Conservation (phyloP, 2,113 vertebrate genomes). For the Chionis minor region DNA sequence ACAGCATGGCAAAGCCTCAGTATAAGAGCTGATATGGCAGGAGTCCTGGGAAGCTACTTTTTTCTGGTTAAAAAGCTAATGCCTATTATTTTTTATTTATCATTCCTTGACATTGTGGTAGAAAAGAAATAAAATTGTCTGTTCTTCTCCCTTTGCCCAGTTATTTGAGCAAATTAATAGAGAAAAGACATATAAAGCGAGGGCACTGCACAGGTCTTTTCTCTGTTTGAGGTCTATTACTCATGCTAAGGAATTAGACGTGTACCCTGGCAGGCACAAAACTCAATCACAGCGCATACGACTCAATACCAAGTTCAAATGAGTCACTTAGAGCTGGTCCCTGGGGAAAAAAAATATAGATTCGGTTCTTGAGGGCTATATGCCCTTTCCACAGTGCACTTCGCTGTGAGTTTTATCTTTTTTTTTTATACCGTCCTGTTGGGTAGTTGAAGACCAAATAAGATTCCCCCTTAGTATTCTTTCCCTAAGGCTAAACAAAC, state of each 20-base stretch:
- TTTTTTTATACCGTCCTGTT: not conserved
- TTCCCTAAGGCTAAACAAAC: not conserved
- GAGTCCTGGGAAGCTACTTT: not conserved
- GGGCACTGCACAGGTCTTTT: not conserved
- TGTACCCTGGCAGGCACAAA: not conserved
- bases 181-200: not conserved
- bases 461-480: not conserved
- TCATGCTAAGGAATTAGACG: not conserved
- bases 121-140: not conserved
- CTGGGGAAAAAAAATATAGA: not conserved
- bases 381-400: not conserved
- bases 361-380: not conserved
- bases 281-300: not conserved
- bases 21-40: not conserved
- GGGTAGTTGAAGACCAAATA: not conserved
- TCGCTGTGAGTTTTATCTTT: not conserved
- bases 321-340: not conserved
- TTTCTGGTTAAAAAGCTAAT: not conserved
- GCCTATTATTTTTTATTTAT: not conserved
- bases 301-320: not conserved
- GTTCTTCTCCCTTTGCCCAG: not conserved
- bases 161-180: not conserved
- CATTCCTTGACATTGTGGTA: not conserved
- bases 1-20: not conserved
- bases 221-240: not conserved